Conservation (phyloP, 37 sponge, comb jelly and placozoan species). For the Cliona cf. orientalis region DNA sequence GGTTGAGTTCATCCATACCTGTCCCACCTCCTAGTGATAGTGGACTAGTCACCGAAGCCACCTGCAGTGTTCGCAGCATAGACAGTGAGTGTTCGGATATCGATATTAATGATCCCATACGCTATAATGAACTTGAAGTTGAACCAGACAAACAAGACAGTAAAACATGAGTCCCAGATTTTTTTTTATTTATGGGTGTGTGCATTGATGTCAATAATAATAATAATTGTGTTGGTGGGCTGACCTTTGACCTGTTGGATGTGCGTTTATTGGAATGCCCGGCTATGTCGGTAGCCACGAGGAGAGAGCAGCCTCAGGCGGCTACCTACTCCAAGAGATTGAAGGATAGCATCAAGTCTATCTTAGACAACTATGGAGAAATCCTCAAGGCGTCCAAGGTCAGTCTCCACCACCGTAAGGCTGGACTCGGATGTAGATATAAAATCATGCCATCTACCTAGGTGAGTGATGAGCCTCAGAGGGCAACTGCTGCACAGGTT, state of each 20-base stretch:
- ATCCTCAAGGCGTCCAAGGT: conserved; percentile 79
- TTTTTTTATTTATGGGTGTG: too few relatives aligned
- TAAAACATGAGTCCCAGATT: too few relatives aligned
- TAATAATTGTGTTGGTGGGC: not conserved
- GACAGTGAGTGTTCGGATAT: too few relatives aligned
- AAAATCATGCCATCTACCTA: not conserved
- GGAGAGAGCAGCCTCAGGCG: conserved; percentile 70
- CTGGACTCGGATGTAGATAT: not conserved
- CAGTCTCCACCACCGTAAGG: not conserved
- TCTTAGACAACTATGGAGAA: conserved; percentile 88
- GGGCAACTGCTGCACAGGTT: conserved; percentile 49
- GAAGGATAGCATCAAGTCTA: conserved; percentile 89
- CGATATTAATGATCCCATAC: too few relatives aligned
- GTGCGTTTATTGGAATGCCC: not conserved
- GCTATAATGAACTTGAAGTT: too few relatives aligned
- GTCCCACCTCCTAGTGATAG: too few relatives aligned
- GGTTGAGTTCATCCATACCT: too few relatives aligned
- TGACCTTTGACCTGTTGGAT: not conserved
- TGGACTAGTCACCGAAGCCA: too few relatives aligned
- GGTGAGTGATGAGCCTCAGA: conserved; percentile 50
- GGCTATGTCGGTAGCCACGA: too few relatives aligned
- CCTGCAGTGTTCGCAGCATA: too few relatives aligned
- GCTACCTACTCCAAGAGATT: conserved; percentile 74
- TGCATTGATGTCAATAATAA: conserved; percentile 10
- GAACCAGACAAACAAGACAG: too few relatives aligned